These are phyloP conservation scores for Drosophila auraria DNA, from an alignment of 1,140 invertebrate species.

Conservation along the genomic window DNA sequence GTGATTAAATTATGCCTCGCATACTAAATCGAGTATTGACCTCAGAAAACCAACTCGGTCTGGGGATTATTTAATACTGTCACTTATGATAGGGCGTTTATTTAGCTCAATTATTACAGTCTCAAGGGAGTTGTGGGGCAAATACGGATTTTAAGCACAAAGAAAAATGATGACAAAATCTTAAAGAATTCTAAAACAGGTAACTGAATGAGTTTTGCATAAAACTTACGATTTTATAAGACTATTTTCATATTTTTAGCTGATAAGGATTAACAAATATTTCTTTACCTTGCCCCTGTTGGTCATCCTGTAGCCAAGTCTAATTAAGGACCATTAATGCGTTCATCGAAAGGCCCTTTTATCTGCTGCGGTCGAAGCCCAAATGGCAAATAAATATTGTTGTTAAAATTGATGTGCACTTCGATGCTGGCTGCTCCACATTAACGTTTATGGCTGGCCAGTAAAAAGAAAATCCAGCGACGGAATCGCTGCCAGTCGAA, in stretches of 20 bases:
- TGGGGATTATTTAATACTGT: constrained; percentile 7
- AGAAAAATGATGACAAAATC: background rate
- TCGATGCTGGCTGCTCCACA: constrained; percentile 45
- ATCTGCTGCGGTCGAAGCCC: constrained; percentile 39
- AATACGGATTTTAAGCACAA: background rate
- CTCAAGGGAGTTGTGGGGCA: background rate
- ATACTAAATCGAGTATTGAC: constrained; percentile 23
- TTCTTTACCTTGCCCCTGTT: no score
- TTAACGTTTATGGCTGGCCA: constrained; percentile 60
- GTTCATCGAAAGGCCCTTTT: constrained; percentile 44
- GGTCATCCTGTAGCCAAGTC: constrained; percentile 11
- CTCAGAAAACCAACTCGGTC: background rate
- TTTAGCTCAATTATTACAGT: constrained; percentile 6
- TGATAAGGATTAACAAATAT: no score
- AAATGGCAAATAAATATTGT: constrained; percentile 77
- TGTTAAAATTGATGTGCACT: constrained; percentile 78
- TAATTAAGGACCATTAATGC: constrained; percentile 48
- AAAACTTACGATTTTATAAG: no score
- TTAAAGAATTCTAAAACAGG: background rate
- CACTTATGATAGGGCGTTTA: constrained; percentile 1
- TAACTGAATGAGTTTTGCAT: background rate
- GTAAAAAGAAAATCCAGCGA: constrained; percentile 42
- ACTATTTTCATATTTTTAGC: no score
- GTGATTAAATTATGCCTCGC: constrained; percentile 23
- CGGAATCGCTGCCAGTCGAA: constrained; percentile 14